phyloP scores from a whole-genome alignment of 2,113 vertebrate genomes.

The Pelecanus crispus region DNA sequence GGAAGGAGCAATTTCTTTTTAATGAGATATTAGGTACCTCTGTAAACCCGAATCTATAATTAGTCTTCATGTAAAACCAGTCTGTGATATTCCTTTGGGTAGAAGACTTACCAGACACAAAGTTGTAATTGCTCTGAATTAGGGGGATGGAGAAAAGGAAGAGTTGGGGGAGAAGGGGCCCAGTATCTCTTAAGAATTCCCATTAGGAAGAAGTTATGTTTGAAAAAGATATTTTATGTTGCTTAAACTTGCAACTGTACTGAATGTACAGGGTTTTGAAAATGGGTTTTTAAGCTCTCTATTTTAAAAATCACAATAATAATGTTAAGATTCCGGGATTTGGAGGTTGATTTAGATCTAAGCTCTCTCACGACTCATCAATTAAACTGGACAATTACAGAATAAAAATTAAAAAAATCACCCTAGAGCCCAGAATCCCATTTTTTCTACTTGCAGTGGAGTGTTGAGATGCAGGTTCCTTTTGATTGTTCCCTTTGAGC shows the following conservation, averaged over 20 bases:
- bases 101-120: background rate
- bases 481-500: background rate
- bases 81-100: background rate
- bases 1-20: background rate
- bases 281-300: background rate
- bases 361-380: background rate
- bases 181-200: background rate
- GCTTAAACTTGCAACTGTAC: background rate
- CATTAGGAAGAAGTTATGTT: background rate
- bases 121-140: background rate
- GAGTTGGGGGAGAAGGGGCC: background rate
- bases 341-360: background rate
- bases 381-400: background rate
- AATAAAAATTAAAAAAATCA: background rate
- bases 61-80: background rate
- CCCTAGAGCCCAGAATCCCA: rapidly evolving
- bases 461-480: background rate
- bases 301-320: background rate
- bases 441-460: background rate
- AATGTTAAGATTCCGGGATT: background rate
- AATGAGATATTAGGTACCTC: background rate
- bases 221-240: background rate
- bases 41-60: background rate
- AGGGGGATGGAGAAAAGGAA: background rate
- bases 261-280: background rate